Percentiles rank a stretch among this genome's conserved stretches.
These are phyloP conservation scores for Cinclus mexicanus DNA, from an alignment of 2,113 vertebrate species.

Conservation along the genomic window DNA sequence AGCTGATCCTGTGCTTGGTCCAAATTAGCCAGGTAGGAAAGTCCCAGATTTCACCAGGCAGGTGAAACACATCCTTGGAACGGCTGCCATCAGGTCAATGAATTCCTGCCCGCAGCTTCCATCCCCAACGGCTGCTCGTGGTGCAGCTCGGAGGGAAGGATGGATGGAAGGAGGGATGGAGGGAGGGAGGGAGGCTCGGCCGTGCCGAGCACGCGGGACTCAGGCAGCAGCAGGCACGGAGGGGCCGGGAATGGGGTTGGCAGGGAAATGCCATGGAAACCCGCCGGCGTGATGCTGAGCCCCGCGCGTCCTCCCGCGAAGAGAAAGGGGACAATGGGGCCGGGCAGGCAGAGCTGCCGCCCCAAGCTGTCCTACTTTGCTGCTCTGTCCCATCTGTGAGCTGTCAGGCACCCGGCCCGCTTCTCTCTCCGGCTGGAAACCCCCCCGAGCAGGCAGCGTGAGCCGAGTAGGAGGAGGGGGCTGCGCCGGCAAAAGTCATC, in stretches of 20 bases:
- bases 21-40: slow-evolving; percentile 26
- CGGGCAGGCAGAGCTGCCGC: neutral
- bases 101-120: slow-evolving; percentile 12
- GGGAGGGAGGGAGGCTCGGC: neutral
- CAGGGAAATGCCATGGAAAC: slow-evolving; percentile 55
- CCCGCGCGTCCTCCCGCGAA: slow-evolving; percentile 27
- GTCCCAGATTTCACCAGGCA: neutral
- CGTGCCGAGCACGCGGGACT: neutral
- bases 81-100: neutral
- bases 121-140: slow-evolving; percentile 1
- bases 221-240: slow-evolving; percentile 26
- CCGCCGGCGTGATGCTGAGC: slow-evolving; percentile 54
- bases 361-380: slow-evolving; percentile 65
- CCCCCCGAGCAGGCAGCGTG: neutral
- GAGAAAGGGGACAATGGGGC: slow-evolving; percentile 43
- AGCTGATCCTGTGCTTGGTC: neutral
- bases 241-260: neutral
- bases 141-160: neutral
- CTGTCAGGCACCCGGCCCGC: neutral
- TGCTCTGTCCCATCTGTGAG: slow-evolving; percentile 54
- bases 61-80: slow-evolving; percentile 6
- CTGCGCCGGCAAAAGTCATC: neutral
- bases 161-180: neutral
- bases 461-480: neutral
- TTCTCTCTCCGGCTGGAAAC: neutral